Evolutionary conservation across 2,888 invertebrate species (phyloP).

Genomic region (Quadroppia sp.): DNA sequence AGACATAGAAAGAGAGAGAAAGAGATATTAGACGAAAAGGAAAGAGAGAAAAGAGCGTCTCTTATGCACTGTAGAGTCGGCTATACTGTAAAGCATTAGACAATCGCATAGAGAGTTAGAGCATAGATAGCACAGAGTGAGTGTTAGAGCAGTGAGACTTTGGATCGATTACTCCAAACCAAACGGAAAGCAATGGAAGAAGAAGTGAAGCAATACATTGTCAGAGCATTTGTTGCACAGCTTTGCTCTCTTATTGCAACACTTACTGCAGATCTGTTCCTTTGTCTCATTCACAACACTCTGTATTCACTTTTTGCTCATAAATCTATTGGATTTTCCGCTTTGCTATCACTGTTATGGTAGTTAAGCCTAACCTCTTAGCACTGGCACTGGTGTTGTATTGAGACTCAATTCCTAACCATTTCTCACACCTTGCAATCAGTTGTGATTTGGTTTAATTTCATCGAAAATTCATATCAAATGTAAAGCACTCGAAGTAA

Average conservation of each 20-base stretch:
- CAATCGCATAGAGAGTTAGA: background rate
- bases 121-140: background rate
- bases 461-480: background rate
- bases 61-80: background rate
- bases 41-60: slow-evolving; percentile 27
- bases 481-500: background rate
- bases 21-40: slow-evolving; percentile 9
- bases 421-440: background rate
- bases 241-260: background rate
- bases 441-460: slow-evolving; percentile 1
- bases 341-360: slow-evolving; percentile 24
- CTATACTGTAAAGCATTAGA: background rate
- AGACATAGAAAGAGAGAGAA: slow-evolving; percentile 29
- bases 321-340: slow-evolving; percentile 41
- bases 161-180: slow-evolving; percentile 11
- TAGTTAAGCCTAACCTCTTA: slow-evolving; percentile 29
- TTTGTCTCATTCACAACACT: slow-evolving; percentile 1
- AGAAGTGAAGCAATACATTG: slow-evolving; percentile 23
- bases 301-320: slow-evolving; percentile 30
- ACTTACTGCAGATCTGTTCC: slow-evolving; percentile 31
- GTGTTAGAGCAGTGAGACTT: background rate
- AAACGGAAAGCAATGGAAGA: slow-evolving; percentile 33
- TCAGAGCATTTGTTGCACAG: slow-evolving; percentile 37
- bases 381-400: background rate
- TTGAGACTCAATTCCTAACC: background rate